phyloP scores from a whole-genome alignment of 2,797 vertebrate genomes.

The Loris lydekkerianus region DNA sequence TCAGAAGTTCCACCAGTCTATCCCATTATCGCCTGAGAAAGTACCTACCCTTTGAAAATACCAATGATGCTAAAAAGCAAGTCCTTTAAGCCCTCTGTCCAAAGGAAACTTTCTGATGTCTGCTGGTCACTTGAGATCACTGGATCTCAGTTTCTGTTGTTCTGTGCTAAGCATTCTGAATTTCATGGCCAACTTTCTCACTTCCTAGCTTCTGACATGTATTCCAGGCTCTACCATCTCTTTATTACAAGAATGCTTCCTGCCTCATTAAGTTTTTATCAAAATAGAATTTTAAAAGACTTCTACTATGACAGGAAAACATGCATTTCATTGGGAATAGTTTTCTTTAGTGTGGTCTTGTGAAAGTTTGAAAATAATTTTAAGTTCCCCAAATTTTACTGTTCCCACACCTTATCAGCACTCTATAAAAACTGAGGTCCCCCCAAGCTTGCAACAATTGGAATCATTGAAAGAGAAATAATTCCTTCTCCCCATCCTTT shows the following conservation, averaged over 20 bases:
- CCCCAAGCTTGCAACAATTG: neutral
- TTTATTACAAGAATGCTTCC: neutral
- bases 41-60: neutral
- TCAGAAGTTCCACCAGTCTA: neutral
- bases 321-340: neutral
- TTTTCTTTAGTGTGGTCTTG: neutral
- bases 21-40: neutral
- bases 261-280: neutral
- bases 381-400: neutral
- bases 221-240: neutral
- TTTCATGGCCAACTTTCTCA: neutral
- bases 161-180: neutral
- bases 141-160: neutral
- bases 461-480: slow-evolving; percentile 55
- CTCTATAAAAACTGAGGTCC: neutral
- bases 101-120: too few species aligned
- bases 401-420: neutral
- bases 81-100: neutral
- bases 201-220: neutral
- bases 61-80: neutral
- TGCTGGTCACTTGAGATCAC: neutral
- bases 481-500: neutral
- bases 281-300: neutral
- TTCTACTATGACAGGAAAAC: neutral
- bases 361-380: neutral